These are phyloP conservation scores for Pterocles orientalis DNA, from an alignment of 2,113 vertebrate species.

Conservation along the genomic window DNA sequence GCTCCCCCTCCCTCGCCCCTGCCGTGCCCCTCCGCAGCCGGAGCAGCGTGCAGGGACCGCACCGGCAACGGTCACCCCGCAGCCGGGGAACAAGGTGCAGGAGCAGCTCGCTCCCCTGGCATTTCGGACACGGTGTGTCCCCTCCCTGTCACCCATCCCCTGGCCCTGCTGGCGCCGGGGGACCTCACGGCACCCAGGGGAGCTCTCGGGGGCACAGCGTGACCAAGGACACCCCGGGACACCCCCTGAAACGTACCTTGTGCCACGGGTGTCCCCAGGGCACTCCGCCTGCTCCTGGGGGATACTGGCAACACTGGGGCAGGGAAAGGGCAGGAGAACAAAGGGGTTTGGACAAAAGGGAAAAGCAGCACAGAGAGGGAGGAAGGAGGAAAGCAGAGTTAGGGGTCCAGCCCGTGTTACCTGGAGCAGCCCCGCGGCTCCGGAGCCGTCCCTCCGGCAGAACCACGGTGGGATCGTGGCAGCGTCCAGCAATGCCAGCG, in stretches of 20 bases:
- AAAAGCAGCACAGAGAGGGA: background rate
- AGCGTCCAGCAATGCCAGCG: background rate
- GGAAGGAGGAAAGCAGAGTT: background rate
- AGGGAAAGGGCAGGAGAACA: background rate
- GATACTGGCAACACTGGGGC: background rate
- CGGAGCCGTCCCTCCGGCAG: fast-evolving
- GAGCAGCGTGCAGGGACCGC: background rate
- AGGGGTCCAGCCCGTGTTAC: background rate
- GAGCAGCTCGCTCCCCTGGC: background rate
- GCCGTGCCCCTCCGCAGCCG: background rate
- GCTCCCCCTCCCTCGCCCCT: background rate
- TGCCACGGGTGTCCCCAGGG: background rate
- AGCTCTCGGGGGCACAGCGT: fast-evolving
- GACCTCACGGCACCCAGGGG: background rate
- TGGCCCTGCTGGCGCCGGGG: fast-evolving
- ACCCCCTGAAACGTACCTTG: background rate
- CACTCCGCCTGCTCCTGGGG: background rate
- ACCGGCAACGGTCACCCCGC: background rate
- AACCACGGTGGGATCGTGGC: fast-evolving
- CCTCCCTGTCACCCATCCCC: background rate
- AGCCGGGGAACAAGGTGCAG: background rate
- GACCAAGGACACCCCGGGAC: background rate
- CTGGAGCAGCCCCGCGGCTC: background rate
- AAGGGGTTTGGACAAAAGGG: background rate
- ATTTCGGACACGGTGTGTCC: background rate